Evolutionary conservation across 1,140 invertebrate species (phyloP).

Genomic region (Nasonia longicornis): DNA sequence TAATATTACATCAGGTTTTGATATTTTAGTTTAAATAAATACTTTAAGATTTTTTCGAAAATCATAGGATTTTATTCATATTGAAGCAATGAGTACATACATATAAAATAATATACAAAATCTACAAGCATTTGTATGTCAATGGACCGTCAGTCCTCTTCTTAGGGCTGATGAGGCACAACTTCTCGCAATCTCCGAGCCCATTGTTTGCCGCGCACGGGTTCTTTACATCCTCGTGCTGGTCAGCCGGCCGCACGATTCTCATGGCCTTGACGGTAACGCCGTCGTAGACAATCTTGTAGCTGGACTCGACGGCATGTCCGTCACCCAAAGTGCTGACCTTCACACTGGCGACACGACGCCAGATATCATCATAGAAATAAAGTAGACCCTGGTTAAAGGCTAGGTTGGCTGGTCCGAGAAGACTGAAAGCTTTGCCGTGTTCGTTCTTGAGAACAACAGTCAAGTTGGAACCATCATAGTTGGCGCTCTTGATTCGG

Average conservation of each 20-base stretch:
- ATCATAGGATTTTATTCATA: no score
- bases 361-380: conserved; percentile 21
- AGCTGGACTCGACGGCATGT: background rate
- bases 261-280: background rate
- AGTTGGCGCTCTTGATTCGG: conserved; percentile 22
- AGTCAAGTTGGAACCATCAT: background rate
- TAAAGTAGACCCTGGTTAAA: background rate
- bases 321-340: background rate
- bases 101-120: background rate
- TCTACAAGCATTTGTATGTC: background rate
- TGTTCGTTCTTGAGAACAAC: conserved; percentile 14
- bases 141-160: background rate
- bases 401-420: background rate
- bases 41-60: no score
- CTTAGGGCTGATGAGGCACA: conserved; percentile 9
- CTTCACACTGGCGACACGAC: background rate
- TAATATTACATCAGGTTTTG: no score
- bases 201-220: conserved; percentile 5
- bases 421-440: background rate
- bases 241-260: background rate
- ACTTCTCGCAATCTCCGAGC: background rate
- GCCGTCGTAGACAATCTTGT: background rate
- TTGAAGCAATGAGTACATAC: no score
- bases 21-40: no score
- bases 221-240: background rate